phyloP scores from a whole-genome alignment of 2,113 vertebrate genomes.

The Herpailurus yagouaroundi region DNA sequence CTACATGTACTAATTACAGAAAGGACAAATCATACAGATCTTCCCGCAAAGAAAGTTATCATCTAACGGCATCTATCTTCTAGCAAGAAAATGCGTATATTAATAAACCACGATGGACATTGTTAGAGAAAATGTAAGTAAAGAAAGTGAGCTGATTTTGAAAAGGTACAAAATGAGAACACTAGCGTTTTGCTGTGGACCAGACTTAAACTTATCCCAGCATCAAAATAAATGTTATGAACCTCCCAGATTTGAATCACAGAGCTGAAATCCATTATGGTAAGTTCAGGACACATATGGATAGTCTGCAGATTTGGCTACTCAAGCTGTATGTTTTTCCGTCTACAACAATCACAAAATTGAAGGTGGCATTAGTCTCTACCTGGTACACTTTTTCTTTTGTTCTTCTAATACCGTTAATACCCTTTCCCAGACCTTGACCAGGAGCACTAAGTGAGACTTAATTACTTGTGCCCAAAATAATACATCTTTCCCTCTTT shows the following conservation, averaged over 20 bases:
- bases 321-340: not conserved
- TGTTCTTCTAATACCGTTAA: not conserved
- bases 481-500: not conserved
- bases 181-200: not conserved
- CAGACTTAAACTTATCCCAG: not conserved
- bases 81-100: not conserved
- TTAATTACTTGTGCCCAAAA: constrained; percentile 40
- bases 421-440: not conserved
- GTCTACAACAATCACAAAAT: not conserved
- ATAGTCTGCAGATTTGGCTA: not conserved
- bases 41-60: not conserved
- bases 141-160: not conserved
- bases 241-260: not conserved
- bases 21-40: not conserved
- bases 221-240: not conserved
- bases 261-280: not conserved
- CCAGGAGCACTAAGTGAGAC: not conserved
- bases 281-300: not conserved
- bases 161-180: not conserved
- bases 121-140: not conserved
- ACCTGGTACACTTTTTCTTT: not conserved
- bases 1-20: not conserved
- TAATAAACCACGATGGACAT: not conserved
- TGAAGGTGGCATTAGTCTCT: not conserved
- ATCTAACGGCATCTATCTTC: not conserved